A percentile compares a stretch with the other conserved stretches of the same genome.
These are phyloP conservation scores for Drosophila melanica DNA, from an alignment of 1,140 invertebrate species.

Conservation along the genomic window DNA sequence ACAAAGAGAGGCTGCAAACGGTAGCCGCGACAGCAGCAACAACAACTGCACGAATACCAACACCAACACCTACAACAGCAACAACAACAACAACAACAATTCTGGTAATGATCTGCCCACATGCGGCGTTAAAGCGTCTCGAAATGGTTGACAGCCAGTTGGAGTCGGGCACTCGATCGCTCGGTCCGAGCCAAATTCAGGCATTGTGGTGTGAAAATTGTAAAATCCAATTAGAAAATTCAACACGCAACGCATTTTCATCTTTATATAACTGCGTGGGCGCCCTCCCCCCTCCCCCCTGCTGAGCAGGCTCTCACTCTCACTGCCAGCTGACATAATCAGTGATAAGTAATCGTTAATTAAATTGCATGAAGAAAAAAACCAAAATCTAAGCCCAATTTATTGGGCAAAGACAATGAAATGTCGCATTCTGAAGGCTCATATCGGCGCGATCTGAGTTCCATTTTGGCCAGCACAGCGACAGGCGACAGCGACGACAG, in stretches of 20 bases:
- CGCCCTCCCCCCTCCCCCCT: constrained; percentile 11
- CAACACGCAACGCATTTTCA: constrained; percentile 54
- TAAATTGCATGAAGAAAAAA: constrained; percentile 69
- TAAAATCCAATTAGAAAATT: constrained; percentile 50
- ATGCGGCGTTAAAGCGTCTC: constrained; percentile 56
- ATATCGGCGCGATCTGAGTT: constrained; percentile 50
- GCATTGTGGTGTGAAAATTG: constrained; percentile 43
- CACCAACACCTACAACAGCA: constrained; percentile 35
- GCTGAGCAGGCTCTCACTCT: neutral
- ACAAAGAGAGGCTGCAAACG: constrained; percentile 59
- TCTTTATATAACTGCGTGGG: constrained; percentile 34
- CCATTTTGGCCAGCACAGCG: constrained; percentile 62
- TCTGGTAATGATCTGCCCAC: constrained; percentile 63
- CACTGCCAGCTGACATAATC: constrained; percentile 66
- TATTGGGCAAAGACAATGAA: constrained; percentile 69
- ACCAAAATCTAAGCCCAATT: constrained; percentile 54
- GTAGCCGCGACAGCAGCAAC: constrained; percentile 36
- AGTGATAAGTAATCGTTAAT: constrained; percentile 74
- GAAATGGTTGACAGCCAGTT: constrained; percentile 44
- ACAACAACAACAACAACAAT: constrained; percentile 10
- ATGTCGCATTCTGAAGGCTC: constrained; percentile 68
- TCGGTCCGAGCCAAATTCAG: constrained; percentile 31
- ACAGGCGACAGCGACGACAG: constrained; percentile 49
- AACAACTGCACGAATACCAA: constrained; percentile 18
- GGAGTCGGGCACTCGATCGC: constrained; percentile 6